Evolutionary conservation across 2,113 vertebrate genomes (phyloP).

Genomic region (Aviceda subcristata): DNA sequence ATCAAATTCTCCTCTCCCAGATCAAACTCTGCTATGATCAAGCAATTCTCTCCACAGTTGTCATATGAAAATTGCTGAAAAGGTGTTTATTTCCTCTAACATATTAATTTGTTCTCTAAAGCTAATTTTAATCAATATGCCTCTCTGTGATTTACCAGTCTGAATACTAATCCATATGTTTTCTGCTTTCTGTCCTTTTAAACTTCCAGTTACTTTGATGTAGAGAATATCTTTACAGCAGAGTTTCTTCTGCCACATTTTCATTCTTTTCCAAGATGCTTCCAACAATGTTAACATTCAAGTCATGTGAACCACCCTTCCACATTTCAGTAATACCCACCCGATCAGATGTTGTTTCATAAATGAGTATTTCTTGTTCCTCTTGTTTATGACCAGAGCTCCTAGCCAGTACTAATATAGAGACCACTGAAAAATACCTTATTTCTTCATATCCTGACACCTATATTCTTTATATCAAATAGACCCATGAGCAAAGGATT

Average conservation of each 20-base stretch:
- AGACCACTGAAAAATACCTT: neutral
- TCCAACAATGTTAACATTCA: neutral
- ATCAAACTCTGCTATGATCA: neutral
- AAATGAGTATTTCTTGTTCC: neutral
- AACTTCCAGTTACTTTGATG: neutral
- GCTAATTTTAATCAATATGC: neutral
- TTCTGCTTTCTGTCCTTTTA: neutral
- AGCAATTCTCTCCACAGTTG: neutral
- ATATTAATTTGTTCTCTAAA: neutral
- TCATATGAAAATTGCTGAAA: neutral
- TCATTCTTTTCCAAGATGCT: neutral
- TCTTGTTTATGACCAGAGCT: neutral
- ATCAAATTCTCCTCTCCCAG: neutral
- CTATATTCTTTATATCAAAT: neutral
- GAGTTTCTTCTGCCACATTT: neutral
- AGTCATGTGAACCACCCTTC: neutral
- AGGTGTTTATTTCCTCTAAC: neutral
- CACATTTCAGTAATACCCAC: neutral
- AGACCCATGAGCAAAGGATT: neutral
- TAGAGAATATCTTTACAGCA: neutral
- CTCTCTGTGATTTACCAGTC: neutral
- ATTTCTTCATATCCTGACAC: neutral
- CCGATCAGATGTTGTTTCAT: neutral
- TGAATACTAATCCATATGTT: accelerated
- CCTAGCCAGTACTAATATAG: neutral